Evolutionary conservation across 2,888 invertebrate species (phyloP), one percentile per base, ranked within the genome.

Genomic region (Ornithoptera alexandrae): DNA sequence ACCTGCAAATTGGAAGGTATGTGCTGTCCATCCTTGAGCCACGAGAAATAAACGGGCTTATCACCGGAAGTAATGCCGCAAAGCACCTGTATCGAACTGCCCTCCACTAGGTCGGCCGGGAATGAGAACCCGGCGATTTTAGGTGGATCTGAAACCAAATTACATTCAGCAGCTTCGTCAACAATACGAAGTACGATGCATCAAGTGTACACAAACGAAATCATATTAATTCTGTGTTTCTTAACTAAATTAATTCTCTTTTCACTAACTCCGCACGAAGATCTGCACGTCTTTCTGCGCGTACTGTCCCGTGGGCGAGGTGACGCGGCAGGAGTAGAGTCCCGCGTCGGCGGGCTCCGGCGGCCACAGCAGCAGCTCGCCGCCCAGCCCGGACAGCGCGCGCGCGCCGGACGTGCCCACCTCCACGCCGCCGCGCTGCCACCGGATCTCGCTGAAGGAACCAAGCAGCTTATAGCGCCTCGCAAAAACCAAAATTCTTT

Each of bases 61-160:
- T 95, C 95, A 50, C 95, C 95, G 30, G 95, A 94, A 60, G 95
- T 96, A 72, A 97, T 95, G 53, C 95, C 96, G 81, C 97, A 97
- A 1, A 97, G 94, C 58, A 97, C 95, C 88, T 97, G 96, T 74
- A 96, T 95, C 65, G 97, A 93, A 81, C 97, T 96, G 71, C 97
- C 96, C 92, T 97, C 95, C 80, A 96, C 95, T 30, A 97, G 93
- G 81, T 96, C 96, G 68, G 94, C 93, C 0, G 97, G 97, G 83
- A 98, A 97, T 42, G 93, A 93, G 84, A 98, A 97, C 6, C 97
- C 96, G 75, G 97, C 96, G 82, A 97, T 95, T 79, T 96, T 95
- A 8, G 97, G 97, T 17, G 97, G 97, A 93, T 94, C 95, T 95
- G 87, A 15, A 59, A 63, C 36, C 4, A 42, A 22, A 8, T 4